These are phyloP conservation scores for Endotricha flammealis DNA, from an alignment of 2,888 invertebrate genomes.

Conservation along the genomic window DNA sequence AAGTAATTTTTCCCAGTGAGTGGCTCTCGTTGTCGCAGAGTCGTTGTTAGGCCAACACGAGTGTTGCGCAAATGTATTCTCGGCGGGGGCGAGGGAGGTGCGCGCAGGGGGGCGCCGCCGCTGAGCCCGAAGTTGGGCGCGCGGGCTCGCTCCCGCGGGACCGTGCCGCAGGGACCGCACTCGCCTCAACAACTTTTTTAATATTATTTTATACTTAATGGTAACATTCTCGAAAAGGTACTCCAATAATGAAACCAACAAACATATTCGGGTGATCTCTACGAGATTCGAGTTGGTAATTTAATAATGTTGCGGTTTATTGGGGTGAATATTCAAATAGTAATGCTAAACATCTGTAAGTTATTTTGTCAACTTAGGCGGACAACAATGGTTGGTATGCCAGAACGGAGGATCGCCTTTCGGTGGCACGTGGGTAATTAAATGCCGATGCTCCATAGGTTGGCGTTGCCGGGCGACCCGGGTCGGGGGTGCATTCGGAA, in stretches of 20 bases:
- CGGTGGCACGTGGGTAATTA: slow-evolving; percentile 73
- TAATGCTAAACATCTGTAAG: slow-evolving; percentile 45
- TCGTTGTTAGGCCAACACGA: slow-evolving; percentile 72
- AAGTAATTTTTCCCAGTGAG: slow-evolving; percentile 67
- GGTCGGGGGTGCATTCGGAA: slow-evolving; percentile 51
- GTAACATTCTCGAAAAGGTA: slow-evolving; percentile 1
- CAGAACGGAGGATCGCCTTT: slow-evolving; percentile 43
- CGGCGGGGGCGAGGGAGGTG: slow-evolving; percentile 54
- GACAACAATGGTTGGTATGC: slow-evolving; percentile 61
- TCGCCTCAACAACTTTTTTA: slow-evolving; percentile 28
- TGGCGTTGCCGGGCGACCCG: slow-evolving; percentile 22
- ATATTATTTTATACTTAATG: slow-evolving; percentile 16
- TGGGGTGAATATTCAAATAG: slow-evolving; percentile 23
- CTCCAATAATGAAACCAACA: not conserved
- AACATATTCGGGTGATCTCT: no score
- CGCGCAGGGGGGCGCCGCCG: slow-evolving; percentile 50
- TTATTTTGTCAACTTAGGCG: slow-evolving; percentile 55
- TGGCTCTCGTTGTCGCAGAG: slow-evolving; percentile 63
- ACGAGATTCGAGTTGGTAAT: not conserved
- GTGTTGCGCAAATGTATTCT: slow-evolving; percentile 78
- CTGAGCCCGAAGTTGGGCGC: slow-evolving; percentile 76
- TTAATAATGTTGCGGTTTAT: slow-evolving; percentile 6
- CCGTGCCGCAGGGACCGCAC: slow-evolving; percentile 57
- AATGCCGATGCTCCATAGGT: slow-evolving; percentile 60
- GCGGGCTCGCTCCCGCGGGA: slow-evolving; percentile 71